Base-by-base conservation (phyloP, 2,888 invertebrate species). In the Xanthia togata region DNA sequence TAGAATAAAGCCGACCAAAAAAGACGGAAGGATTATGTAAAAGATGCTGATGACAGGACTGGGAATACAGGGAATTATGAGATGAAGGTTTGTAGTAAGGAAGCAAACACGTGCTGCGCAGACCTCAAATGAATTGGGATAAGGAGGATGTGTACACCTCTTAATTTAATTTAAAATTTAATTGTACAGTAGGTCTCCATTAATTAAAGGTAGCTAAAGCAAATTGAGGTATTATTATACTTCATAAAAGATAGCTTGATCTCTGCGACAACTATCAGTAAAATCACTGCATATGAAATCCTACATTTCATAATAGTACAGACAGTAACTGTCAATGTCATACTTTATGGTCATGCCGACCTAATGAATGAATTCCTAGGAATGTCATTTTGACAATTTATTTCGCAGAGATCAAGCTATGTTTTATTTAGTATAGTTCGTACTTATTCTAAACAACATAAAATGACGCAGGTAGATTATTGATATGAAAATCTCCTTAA, bases 391-490 rank as follows among this genome's bases (percentile, higher is more conserved):
- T n/a, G n/a, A n/a, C n/a, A n/a, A n/a, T n/a, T n/a, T n/a, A n/a
- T n/a, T n/a, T n/a, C n/a, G n/a, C n/a, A n/a, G n/a, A n/a, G n/a
- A n/a, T n/a, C n/a, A n/a, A n/a, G n/a, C n/a, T n/a, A n/a, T n/a
- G n/a, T n/a, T n/a, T n/a, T n/a, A n/a, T n/a, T n/a, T n/a, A n/a
- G n/a, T n/a, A n/a, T n/a, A 20, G 35, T 23, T 44, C 17, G 1
- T 31, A 59, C 12, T 31, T 35, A 78, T 78, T 50, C n/a, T 26
- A 26, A 26, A 55, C 78, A 80, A 59, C 59, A 65, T 59, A 60
- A 64, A 35, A 72, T 20, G 11, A 44, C 17, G 44, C 26, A 64
- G 3, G 6, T 23, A 64, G 57, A 72, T 79, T 55, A 63, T 79
- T 57, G 55, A 59, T 12, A n/a, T 57, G 20, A 68, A 74, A 76